Evolutionary conservation across 2,888 invertebrate genomes (phyloP).

Genomic region (Cephus runcator): DNA sequence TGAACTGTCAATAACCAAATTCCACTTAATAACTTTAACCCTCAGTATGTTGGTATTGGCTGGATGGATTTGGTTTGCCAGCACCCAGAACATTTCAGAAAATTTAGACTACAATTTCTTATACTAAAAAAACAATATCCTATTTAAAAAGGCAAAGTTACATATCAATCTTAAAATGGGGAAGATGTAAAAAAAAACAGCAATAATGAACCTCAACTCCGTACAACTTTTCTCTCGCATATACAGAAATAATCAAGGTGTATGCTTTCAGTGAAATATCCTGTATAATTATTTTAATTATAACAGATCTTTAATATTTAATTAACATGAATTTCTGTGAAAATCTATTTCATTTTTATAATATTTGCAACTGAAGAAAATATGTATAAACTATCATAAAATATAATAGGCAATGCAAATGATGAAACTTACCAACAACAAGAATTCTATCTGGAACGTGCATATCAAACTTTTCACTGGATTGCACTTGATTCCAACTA

Average conservation of each 20-base stretch:
- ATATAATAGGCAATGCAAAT: slow-evolving; percentile 41
- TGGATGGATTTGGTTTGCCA: too few relatives aligned
- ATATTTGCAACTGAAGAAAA: slow-evolving; percentile 6
- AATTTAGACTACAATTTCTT: not conserved
- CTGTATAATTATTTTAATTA: not conserved
- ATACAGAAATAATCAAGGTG: too few relatives aligned
- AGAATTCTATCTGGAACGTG: slow-evolving; percentile 93
- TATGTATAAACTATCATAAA: too few relatives aligned
- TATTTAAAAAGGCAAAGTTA: slow-evolving; percentile 2
- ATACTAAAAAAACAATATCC: slow-evolving; percentile 4
- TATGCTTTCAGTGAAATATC: too few relatives aligned
- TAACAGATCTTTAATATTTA: not conserved
- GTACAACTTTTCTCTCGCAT: too few relatives aligned
- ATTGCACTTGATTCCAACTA: slow-evolving; percentile 69
- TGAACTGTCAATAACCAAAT: too few relatives aligned
- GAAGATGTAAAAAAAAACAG: too few relatives aligned
- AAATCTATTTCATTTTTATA: not conserved
- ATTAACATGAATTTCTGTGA: slow-evolving; percentile 1
- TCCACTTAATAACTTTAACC: too few relatives aligned
- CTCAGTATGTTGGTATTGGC: too few relatives aligned
- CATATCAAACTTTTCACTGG: slow-evolving; percentile 84
- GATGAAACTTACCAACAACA: slow-evolving; percentile 83
- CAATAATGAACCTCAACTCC: too few relatives aligned
- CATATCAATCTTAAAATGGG: not conserved
- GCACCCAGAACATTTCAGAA: too few relatives aligned